These are phyloP conservation scores for Stegophylla sp. DNA, from an alignment of 2,888 invertebrate species.

Conservation along the genomic window DNA sequence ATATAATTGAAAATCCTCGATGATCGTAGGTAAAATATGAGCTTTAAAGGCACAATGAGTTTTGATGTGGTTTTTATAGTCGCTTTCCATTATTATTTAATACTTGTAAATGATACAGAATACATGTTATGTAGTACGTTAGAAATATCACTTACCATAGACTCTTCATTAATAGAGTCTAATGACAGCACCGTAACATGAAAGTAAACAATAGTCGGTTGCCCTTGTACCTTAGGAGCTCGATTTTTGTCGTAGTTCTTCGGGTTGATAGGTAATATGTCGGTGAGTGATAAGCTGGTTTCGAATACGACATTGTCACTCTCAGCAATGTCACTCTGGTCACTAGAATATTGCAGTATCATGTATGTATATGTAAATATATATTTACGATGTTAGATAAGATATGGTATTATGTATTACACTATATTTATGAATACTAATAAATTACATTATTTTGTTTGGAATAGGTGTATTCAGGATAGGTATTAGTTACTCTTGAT, in stretches of 20 bases:
- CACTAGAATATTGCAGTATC: slow-evolving; percentile 34
- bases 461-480: no score
- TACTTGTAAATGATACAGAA: no score
- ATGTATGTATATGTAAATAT: background rate
- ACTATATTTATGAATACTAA: no score
- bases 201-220: slow-evolving; percentile 87
- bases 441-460: no score
- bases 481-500: no score
- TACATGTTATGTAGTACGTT: no score
- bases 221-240: slow-evolving; percentile 83
- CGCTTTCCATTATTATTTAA: no score
- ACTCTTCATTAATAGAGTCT: slow-evolving; percentile 95
- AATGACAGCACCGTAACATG: slow-evolving; percentile 88
- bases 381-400: background rate
- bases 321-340: slow-evolving; percentile 58
- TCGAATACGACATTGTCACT: slow-evolving; percentile 64
- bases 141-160: slow-evolving; percentile 73
- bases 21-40: no score
- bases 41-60: no score
- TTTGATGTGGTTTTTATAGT: no score
- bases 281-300: slow-evolving; percentile 78
- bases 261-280: slow-evolving; percentile 82
- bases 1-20: no score
- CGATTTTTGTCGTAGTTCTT: slow-evolving; percentile 90
- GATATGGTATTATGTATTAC: no score